Conservation (phyloP, 2,888 invertebrate genomes). For the Nemotelus nigrinus region DNA sequence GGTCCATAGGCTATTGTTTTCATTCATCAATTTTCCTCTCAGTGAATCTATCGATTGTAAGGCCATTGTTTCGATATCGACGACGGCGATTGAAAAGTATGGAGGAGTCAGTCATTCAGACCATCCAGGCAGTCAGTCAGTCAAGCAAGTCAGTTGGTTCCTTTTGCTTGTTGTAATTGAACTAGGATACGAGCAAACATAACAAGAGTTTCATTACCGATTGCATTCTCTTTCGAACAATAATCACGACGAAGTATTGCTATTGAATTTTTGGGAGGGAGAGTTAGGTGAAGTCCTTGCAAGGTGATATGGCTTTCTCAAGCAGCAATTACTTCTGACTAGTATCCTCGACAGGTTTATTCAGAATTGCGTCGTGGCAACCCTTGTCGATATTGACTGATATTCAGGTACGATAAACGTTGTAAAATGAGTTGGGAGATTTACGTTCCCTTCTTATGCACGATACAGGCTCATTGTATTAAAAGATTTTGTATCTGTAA, state of each 20-base stretch:
- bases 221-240: not conserved
- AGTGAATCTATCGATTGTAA: conserved; percentile 46
- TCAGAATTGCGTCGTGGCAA: too few relatives aligned
- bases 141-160: not conserved
- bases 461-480: conserved; percentile 25
- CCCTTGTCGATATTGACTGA: not conserved
- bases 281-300: conserved; percentile 12
- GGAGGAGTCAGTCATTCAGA: not conserved
- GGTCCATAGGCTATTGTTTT: conserved; percentile 24
- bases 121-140: not conserved
- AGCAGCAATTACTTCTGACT: not conserved
- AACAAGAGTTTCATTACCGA: not conserved
- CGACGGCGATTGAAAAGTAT: conserved; percentile 18
- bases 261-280: not conserved
- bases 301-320: conserved; percentile 15
- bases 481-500: conserved; percentile 38
- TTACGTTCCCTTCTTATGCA: conserved; percentile 13
- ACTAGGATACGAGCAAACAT: not conserved
- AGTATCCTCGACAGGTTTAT: not conserved
- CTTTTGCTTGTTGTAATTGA: not conserved
- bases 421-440: conserved; percentile 2
- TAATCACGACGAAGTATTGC: not conserved
- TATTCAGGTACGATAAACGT: not conserved
- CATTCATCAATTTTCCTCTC: conserved; percentile 46
- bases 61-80: conserved; percentile 34